Percentiles rank a stretch among this genome's conserved stretches.
Conservation (phyloP, 2,113 vertebrate species). For the Callipepla californica region DNA sequence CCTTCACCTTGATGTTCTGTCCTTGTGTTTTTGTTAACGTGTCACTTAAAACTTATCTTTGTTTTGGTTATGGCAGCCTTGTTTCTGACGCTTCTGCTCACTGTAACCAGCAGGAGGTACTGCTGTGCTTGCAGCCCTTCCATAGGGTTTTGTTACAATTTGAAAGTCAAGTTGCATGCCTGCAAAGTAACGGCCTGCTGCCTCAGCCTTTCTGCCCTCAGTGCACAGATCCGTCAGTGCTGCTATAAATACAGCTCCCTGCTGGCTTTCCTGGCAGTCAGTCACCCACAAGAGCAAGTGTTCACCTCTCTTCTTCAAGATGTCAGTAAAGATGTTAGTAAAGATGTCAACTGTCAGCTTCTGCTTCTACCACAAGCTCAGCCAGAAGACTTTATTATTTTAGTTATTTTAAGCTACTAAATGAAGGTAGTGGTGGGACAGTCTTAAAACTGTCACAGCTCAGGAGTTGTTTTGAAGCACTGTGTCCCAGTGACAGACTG, state of each 20-base stretch:
- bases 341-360: neutral
- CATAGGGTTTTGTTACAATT: neutral
- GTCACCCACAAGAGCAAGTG: neutral
- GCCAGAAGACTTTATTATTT: neutral
- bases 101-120: rapidly evolving
- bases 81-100: rapidly evolving
- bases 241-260: neutral
- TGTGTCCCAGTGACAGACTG: neutral
- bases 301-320: neutral
- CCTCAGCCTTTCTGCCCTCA: neutral
- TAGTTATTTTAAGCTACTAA: neutral
- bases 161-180: neutral
- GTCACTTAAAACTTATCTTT: neutral
- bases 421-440: neutral
- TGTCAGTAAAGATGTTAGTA: neutral
- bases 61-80: neutral
- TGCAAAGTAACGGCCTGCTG: neutral
- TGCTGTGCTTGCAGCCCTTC: neutral
- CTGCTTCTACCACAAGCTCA: neutral
- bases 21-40: rapidly evolving
- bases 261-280: neutral
- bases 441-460: neutral
- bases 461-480: neutral
- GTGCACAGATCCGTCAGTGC: neutral
- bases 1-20: rapidly evolving